These are phyloP conservation scores for Staurois parvus DNA, from an alignment of 2,797 vertebrate species.

Conservation along the genomic window DNA sequence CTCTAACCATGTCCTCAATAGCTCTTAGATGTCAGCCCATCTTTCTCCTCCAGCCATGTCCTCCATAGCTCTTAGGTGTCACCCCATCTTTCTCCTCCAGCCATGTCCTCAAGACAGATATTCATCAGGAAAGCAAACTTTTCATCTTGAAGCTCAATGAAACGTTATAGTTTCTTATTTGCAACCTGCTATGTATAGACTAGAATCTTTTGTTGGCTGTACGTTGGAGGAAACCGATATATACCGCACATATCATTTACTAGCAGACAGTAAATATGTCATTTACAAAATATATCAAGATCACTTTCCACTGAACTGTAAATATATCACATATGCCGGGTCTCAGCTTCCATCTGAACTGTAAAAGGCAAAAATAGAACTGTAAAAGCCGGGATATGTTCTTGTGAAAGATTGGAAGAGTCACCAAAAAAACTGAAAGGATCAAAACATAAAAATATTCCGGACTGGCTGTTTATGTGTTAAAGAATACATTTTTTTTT, in stretches of 20 bases:
- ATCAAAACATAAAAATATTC: conserved; percentile 11
- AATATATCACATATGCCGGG: conserved; percentile 42
- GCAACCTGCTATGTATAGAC: conserved; percentile 9
- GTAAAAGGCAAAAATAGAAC: conserved; percentile 37
- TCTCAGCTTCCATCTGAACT: conserved; percentile 47
- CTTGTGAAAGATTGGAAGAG: background rate
- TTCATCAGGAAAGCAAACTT: background rate
- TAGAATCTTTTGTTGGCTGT: conserved; percentile 36
- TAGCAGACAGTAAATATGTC: conserved; percentile 49
- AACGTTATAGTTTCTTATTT: background rate
- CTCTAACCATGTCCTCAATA: too few relatives aligned
- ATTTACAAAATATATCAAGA: conserved; percentile 48
- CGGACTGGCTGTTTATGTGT: background rate
- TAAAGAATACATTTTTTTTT: background rate
- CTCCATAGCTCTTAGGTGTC: too few relatives aligned
- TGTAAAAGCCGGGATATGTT: conserved; percentile 9
- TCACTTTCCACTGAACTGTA: conserved; percentile 42
- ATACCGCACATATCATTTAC: conserved; percentile 36
- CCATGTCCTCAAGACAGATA: background rate
- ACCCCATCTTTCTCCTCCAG: too few relatives aligned
- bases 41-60: too few relatives aligned
- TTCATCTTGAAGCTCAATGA: background rate
- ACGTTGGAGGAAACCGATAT: conserved; percentile 36
- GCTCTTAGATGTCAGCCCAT: too few relatives aligned
- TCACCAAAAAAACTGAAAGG: background rate